Evolutionary conservation across 2,888 invertebrate species (phyloP).

Genomic region (Nasonia oneida): DNA sequence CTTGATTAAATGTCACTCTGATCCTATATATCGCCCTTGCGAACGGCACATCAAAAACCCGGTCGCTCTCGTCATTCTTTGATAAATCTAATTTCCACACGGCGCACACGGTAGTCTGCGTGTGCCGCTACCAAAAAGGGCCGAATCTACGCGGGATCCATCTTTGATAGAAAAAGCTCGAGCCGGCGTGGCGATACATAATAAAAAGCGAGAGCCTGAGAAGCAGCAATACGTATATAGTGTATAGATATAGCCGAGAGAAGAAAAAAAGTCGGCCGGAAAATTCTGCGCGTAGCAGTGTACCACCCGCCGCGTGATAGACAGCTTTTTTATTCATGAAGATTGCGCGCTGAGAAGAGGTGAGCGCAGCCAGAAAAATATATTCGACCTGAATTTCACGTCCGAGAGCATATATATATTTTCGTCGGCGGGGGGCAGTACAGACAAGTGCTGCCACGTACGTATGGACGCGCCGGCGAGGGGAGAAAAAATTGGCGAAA

Average conservation of each 20-base stretch:
- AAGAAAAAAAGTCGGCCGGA: background rate
- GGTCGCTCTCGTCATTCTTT: slow-evolving; percentile 20
- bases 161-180: slow-evolving; percentile 42
- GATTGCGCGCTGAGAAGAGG: slow-evolving; percentile 35
- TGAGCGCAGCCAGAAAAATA: slow-evolving; percentile 40
- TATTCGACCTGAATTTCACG: slow-evolving; percentile 53
- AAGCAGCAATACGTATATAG: background rate
- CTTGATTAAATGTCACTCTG: slow-evolving; percentile 38
- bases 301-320: slow-evolving; percentile 49
- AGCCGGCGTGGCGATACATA: slow-evolving; percentile 13
- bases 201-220: slow-evolving; percentile 28
- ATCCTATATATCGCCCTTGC: background rate
- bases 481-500: slow-evolving; percentile 30
- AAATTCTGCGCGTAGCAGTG: slow-evolving; percentile 23
- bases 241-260: background rate
- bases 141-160: background rate
- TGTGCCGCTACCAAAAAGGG: background rate
- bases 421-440: slow-evolving; percentile 11
- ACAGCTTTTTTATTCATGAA: slow-evolving; percentile 61
- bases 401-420: slow-evolving; percentile 31
- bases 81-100: slow-evolving; percentile 53
- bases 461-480: background rate
- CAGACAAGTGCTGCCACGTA: background rate
- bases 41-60: background rate
- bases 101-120: background rate